Evolutionary conservation across 2,113 vertebrate species (phyloP).

Genomic region (Pheucticus melanocephalus): DNA sequence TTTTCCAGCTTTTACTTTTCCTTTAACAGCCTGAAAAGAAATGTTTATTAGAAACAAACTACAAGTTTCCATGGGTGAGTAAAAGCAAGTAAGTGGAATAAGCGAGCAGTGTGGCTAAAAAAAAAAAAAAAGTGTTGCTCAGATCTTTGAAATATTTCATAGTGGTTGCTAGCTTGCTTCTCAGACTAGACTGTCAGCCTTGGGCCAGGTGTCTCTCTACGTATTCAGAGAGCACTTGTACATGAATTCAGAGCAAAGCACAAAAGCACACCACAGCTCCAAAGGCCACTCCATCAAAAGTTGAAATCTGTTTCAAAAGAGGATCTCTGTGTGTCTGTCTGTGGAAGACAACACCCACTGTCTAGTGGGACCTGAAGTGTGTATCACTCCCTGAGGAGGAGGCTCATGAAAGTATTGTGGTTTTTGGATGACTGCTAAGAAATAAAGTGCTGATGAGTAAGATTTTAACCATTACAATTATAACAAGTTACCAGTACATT

Average conservation of each 20-base stretch:
- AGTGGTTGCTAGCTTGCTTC: background rate
- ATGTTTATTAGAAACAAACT: background rate
- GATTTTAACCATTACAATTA: background rate
- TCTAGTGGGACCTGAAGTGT: background rate
- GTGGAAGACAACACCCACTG: background rate
- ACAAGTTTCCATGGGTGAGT: background rate
- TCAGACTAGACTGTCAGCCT: background rate
- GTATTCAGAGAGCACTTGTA: background rate
- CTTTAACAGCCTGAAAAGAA: constrained; percentile 83
- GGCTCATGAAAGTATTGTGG: rapidly evolving
- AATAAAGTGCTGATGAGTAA: background rate
- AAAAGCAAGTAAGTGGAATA: background rate
- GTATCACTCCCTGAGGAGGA: background rate
- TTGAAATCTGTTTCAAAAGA: background rate
- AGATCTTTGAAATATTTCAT: background rate
- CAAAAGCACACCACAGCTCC: background rate
- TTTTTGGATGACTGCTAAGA: background rate
- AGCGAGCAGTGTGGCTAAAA: background rate
- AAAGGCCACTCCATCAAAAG: background rate
- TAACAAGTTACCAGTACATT: background rate
- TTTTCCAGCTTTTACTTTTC: constrained; percentile 89
- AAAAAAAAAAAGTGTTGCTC: background rate
- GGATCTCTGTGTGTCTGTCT: background rate
- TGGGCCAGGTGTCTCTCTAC: background rate
- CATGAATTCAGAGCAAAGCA: background rate